Evolutionary conservation across 2,797 vertebrate species (phyloP), one percentile per base, ranked within the genome.

Genomic region (Brachymystax lenok): DNA sequence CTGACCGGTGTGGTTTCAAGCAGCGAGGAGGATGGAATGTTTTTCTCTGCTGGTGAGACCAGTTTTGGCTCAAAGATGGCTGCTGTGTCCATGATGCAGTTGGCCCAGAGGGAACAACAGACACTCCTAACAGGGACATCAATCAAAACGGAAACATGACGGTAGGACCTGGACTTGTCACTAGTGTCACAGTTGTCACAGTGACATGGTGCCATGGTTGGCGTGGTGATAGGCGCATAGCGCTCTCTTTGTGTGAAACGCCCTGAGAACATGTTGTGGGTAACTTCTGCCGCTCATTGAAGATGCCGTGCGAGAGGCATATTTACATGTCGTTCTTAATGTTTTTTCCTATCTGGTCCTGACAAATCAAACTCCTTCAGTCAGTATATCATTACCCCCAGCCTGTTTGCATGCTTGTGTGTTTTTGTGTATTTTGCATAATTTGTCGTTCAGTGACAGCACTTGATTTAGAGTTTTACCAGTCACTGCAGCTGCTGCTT

Each of bases 341-440:
- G 46, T 71, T 69, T 80, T 74, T 79, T 68, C 61, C 59, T 50
- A 16, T 14, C 30, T 71, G 8, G 12, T 7, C 27, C 70, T 72
- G 84, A 85, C 82, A 89, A 88, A 75, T 75, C 66, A 79, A 83
- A 84, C 77, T 2, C 28, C 56, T 67, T 70, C 79, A 73, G 74
- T 86, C 82, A 84, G 75, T 77, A 85, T 40, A 13, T 19, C 79
- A 84, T 80, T 66, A 66, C 13, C 63, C 27, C 27, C 63, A 28
- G 63, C 13, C 27, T 28, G 27, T 66, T 28, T 66, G 27, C 63
- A 13, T 30, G 61, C 78, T 70, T 51, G 19, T 27, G 12, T 35
- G 66, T 50, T 46, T 77, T 67, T 40, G 0, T 4, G 51, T 28
- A 28, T 76, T 21, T 46, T 71, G 69, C 21, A 40, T 40, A 64